Conservation (phyloP, 2,888 invertebrate species). For the Andrena minutula region DNA sequence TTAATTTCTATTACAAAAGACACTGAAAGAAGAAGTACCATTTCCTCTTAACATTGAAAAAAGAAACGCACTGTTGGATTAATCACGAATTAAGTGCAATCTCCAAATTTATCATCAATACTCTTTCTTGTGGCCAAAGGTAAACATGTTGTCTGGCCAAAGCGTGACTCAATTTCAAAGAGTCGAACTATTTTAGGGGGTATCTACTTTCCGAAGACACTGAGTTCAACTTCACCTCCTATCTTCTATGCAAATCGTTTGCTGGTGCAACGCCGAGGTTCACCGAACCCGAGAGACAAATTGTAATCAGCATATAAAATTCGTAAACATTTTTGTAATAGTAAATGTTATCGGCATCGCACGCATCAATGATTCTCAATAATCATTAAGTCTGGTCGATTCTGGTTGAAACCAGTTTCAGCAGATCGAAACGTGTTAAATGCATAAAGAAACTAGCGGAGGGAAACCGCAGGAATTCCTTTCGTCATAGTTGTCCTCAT, state of each 20-base stretch:
- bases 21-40: too few species aligned
- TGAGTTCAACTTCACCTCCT: background rate
- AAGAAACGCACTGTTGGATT: too few species aligned
- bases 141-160: too few species aligned
- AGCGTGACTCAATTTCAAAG: too few species aligned
- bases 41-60: too few species aligned
- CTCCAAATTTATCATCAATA: too few species aligned
- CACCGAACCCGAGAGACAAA: background rate
- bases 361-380: constrained; percentile 25
- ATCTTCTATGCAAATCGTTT: background rate
- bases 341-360: constrained; percentile 14
- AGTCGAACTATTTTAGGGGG: too few species aligned
- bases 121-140: too few species aligned
- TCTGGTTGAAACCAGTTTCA: constrained; percentile 60
- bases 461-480: constrained; percentile 1
- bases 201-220: background rate
- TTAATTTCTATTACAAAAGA: too few species aligned
- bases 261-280: background rate
- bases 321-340: constrained; percentile 16
- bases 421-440: background rate
- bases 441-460: background rate
- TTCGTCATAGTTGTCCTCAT: background rate
- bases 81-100: too few species aligned
- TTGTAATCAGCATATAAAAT: constrained; percentile 1
- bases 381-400: constrained; percentile 31